Conservation (phyloP, 2,888 invertebrate genomes). For the Mechanitis mazaeus region DNA sequence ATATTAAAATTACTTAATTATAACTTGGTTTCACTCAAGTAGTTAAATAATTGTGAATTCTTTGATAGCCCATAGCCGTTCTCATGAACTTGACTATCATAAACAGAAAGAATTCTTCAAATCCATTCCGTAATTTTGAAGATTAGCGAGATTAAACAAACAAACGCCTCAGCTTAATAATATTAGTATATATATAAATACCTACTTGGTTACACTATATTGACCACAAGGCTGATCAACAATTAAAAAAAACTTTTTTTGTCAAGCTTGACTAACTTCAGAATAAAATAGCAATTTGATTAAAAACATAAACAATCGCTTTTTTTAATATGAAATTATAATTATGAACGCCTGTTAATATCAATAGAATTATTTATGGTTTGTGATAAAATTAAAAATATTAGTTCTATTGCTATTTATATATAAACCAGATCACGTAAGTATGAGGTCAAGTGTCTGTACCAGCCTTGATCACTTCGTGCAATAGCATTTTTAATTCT, state of each 20-base stretch:
- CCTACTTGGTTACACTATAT: neutral
- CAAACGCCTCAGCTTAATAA: too few relatives aligned
- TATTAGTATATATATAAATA: too few relatives aligned
- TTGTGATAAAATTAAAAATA: neutral
- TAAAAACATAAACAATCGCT: neutral
- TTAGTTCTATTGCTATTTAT: neutral
- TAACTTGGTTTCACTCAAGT: too few relatives aligned
- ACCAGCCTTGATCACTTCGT: slow-evolving; percentile 43
- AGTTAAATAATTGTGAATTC: too few relatives aligned
- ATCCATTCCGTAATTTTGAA: too few relatives aligned
- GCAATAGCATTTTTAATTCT: slow-evolving; percentile 35
- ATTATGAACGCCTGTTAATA: neutral
- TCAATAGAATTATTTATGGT: neutral
- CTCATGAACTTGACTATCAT: too few relatives aligned
- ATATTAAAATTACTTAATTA: too few relatives aligned
- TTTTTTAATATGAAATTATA: neutral
- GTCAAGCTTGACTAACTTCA: neutral
- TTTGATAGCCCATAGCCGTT: too few relatives aligned
- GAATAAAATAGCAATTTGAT: neutral
- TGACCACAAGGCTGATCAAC: neutral
- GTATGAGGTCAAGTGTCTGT: slow-evolving; percentile 44
- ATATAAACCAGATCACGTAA: slow-evolving; percentile 45
- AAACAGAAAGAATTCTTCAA: too few relatives aligned
- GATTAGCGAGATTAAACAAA: too few relatives aligned
- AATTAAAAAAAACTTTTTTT: neutral